These are phyloP conservation scores for Acanthiza pusilla DNA, from an alignment of 2,797 vertebrate genomes.

Conservation along the genomic window DNA sequence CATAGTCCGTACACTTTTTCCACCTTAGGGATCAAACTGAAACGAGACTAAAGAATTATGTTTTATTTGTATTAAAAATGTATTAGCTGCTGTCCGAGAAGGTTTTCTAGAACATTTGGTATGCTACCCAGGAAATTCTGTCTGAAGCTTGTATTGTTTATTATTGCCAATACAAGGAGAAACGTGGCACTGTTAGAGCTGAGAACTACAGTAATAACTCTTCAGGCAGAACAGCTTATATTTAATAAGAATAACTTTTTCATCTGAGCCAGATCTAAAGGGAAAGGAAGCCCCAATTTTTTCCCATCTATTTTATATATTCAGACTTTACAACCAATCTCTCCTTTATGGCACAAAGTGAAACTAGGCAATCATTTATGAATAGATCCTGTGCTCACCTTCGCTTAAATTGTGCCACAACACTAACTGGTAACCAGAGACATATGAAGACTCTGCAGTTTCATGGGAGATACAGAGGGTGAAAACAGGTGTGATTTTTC, in stretches of 20 bases:
- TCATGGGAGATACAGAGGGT: background rate
- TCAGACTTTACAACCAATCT: slow-evolving; percentile 53
- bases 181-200: slow-evolving; percentile 12
- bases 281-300: slow-evolving; percentile 38
- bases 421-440: background rate
- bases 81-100: slow-evolving; percentile 47
- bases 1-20: background rate
- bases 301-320: slow-evolving; percentile 25
- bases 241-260: slow-evolving; percentile 43
- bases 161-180: slow-evolving; percentile 40
- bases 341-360: slow-evolving; percentile 33
- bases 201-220: slow-evolving; percentile 24
- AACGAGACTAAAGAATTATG: slow-evolving; percentile 17
- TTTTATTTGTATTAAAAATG: slow-evolving; percentile 68
- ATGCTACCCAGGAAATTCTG: slow-evolving; percentile 56
- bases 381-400: background rate
- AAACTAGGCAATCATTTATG: slow-evolving; percentile 39
- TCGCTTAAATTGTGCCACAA: background rate
- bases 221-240: slow-evolving; percentile 57
- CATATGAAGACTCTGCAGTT: background rate
- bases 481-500: background rate
- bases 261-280: slow-evolving; percentile 40
- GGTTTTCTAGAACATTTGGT: slow-evolving; percentile 55
- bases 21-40: slow-evolving; percentile 45
- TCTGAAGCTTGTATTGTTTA: slow-evolving; percentile 47